Conservation (phyloP, 2,888 invertebrate species). For the Silvanus unidentatus region DNA sequence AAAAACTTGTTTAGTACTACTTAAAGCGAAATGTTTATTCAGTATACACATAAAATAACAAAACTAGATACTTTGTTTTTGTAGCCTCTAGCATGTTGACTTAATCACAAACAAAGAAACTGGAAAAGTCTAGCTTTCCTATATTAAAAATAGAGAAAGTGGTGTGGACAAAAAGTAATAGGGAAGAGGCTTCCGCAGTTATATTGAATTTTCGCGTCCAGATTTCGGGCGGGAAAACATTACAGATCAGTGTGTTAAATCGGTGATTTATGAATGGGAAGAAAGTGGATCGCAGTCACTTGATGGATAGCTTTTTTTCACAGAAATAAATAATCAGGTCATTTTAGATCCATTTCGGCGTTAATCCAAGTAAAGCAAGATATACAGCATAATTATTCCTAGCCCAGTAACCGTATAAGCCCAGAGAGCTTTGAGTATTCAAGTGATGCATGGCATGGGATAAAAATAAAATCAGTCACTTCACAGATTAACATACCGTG, state of each 20-base stretch:
- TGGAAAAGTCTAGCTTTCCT: no score
- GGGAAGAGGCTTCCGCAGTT: no score
- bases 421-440: conserved; percentile 31
- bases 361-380: conserved; percentile 42
- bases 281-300: not conserved
- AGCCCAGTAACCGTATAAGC: conserved; percentile 39
- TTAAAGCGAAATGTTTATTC: no score
- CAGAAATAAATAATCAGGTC: conserved; percentile 25
- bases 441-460: conserved; percentile 36
- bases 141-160: no score
- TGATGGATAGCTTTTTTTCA: conserved; percentile 7
- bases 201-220: no score
- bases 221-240: not conserved
- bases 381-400: conserved; percentile 42
- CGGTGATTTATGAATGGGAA: not conserved
- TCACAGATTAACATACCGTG: conserved; percentile 24
- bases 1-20: conserved; percentile 22
- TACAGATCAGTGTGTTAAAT: not conserved
- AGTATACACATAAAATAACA: no score
- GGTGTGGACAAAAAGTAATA: no score
- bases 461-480: conserved; percentile 36
- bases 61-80: no score
- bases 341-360: conserved; percentile 30
- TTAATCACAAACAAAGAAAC: no score
- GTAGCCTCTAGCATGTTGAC: no score